These are phyloP conservation scores for Dissostichus mawsoni DNA, from an alignment of 2,113 vertebrate genomes.

Conservation along the genomic window DNA sequence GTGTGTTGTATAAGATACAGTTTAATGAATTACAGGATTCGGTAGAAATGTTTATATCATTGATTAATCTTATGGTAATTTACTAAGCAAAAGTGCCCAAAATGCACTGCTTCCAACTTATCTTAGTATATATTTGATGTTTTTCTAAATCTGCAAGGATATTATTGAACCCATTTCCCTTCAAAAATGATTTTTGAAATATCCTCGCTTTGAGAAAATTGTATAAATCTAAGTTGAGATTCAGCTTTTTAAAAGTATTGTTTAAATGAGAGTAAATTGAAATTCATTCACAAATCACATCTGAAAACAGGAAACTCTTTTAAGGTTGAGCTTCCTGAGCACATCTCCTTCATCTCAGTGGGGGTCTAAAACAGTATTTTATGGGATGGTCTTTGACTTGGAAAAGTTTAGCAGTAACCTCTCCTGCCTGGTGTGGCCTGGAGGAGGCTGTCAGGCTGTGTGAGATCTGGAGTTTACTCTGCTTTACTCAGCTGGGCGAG, in stretches of 20 bases:
- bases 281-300: conserved; percentile 6
- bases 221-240: not conserved
- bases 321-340: conserved; percentile 13
- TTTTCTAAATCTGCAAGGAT: not conserved
- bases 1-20: not conserved
- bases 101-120: not conserved
- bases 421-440: conserved; percentile 36
- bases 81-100: not conserved
- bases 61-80: not conserved
- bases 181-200: not conserved
- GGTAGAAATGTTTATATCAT: not conserved
- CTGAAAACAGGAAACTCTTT: not conserved
- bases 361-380: conserved; percentile 39
- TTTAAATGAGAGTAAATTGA: not conserved
- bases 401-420: conserved; percentile 51
- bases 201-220: not conserved
- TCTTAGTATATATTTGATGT: not conserved
- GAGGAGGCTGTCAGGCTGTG: conserved; percentile 67
- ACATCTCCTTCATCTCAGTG: conserved; percentile 13
- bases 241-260: not conserved
- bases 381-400: conserved; percentile 55
- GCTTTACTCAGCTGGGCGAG: conserved; percentile 66
- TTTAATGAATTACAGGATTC: not conserved
- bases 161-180: not conserved
- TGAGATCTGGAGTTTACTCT: conserved; percentile 66